Percentiles rank a stretch among this genome's conserved stretches.
Evolutionary conservation across 2,113 vertebrate genomes (phyloP).

Genomic region (Callorhinus ursinus): DNA sequence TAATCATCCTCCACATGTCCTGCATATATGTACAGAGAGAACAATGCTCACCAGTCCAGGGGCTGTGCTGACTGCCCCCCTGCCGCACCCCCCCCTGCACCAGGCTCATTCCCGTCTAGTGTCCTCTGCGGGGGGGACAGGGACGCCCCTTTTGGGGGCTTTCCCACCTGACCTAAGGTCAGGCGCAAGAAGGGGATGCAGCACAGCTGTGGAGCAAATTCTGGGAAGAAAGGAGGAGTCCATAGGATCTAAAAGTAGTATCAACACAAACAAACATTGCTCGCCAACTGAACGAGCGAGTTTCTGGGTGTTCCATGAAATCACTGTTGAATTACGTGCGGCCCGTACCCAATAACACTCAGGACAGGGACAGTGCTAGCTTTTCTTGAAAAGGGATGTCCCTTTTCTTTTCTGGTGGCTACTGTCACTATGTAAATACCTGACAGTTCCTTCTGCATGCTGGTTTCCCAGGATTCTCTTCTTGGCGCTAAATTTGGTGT

Average conservation of each 20-base stretch:
- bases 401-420: neutral
- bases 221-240: neutral
- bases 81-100: neutral
- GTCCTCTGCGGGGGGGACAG: neutral
- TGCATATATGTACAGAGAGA: neutral
- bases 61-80: neutral
- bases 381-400: neutral
- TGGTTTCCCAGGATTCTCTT: slow-evolving; percentile 47
- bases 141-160: rapidly evolving
- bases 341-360: neutral
- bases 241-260: neutral
- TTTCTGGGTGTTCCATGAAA: neutral
- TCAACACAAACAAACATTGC: neutral
- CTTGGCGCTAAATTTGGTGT: neutral
- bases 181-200: neutral
- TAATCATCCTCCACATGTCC: neutral
- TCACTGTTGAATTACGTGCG: neutral
- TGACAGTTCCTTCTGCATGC: neutral
- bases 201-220: neutral
- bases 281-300: neutral
- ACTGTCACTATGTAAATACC: neutral
- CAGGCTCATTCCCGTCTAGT: no score
- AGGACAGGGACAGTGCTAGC: neutral
- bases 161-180: neutral
- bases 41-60: neutral